Conservation (phyloP, 2,888 invertebrate species). For the Melinaea menophilus region DNA sequence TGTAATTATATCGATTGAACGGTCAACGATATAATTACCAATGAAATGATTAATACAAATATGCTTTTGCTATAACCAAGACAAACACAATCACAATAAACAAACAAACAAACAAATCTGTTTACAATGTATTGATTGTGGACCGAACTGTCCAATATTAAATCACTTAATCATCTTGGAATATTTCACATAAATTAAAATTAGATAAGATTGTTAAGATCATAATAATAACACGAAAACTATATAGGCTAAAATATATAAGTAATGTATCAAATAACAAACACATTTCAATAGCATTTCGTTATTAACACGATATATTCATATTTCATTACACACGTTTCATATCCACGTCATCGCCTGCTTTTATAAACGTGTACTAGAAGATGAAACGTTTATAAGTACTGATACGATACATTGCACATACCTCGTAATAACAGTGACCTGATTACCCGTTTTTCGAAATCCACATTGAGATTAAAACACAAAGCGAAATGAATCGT, state of each 20-base stretch:
- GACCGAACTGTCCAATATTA: no score
- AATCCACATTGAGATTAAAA: constrained; percentile 60
- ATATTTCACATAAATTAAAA: no score
- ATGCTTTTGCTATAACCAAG: background rate
- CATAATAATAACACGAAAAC: no score
- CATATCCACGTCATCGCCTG: constrained; percentile 7
- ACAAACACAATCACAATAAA: background rate
- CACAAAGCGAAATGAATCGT: constrained; percentile 57
- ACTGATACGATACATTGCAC: constrained; percentile 23
- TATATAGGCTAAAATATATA: no score
- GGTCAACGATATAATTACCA: background rate
- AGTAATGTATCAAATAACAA: no score
- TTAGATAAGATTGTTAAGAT: no score
- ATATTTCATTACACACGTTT: background rate
- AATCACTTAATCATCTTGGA: no score
- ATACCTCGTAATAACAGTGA: constrained; percentile 39
- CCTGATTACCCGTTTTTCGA: constrained; percentile 63
- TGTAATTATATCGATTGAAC: no score
- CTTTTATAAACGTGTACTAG: constrained; percentile 5
- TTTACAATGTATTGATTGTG: background rate
- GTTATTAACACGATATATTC: no score
- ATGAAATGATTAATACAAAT: background rate
- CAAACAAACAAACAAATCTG: background rate
- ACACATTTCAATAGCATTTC: no score
- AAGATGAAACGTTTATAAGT: constrained; percentile 17